Percentiles rank a stretch among this genome's conserved stretches.
Conservation (phyloP, 53 echinoderm and acorn worm species). For the Paracentrotus lividus region DNA sequence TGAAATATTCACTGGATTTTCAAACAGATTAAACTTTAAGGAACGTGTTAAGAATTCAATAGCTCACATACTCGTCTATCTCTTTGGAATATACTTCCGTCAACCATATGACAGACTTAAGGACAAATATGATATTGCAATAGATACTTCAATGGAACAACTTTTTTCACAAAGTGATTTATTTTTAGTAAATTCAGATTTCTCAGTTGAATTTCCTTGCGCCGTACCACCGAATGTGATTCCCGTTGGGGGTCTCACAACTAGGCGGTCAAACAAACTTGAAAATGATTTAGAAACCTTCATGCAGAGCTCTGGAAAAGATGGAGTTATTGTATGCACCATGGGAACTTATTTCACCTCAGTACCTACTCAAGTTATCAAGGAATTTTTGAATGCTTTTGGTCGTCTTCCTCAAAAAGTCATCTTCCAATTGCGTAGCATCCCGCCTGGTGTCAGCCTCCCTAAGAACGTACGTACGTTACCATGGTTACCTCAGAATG, state of each 20-base stretch:
- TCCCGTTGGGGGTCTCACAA: conserved; percentile 64
- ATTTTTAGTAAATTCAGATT: conserved; percentile 52
- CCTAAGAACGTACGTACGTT: conserved; percentile 44
- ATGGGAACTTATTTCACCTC: conserved; percentile 68
- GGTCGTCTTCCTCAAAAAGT: conserved; percentile 62
- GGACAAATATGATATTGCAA: conserved; percentile 5
- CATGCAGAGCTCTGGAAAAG: conserved; percentile 58
- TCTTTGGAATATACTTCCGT: conserved; percentile 48
- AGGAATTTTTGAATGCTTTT: conserved; percentile 44
- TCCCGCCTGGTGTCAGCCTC: conserved; percentile 11
- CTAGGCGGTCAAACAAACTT: conserved; percentile 22
- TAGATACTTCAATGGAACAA: not conserved
- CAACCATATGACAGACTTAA: conserved; percentile 8
- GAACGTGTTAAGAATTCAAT: conserved; percentile 45
- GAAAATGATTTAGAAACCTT: conserved; percentile 33
- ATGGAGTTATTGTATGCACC: conserved; percentile 62
- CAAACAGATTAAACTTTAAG: conserved; percentile 45
- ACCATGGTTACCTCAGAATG: conserved; percentile 68
- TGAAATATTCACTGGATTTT: conserved; percentile 31
- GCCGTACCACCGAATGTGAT: conserved; percentile 55
- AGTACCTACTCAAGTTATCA: conserved; percentile 46
- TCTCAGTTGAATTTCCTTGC: conserved; percentile 62
- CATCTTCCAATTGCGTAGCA: conserved; percentile 50
- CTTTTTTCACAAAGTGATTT: conserved; percentile 57
- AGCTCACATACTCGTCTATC: not conserved